These are phyloP conservation scores for Toxonevra muliebris DNA, from an alignment of 2,888 invertebrate genomes.

Conservation along the genomic window DNA sequence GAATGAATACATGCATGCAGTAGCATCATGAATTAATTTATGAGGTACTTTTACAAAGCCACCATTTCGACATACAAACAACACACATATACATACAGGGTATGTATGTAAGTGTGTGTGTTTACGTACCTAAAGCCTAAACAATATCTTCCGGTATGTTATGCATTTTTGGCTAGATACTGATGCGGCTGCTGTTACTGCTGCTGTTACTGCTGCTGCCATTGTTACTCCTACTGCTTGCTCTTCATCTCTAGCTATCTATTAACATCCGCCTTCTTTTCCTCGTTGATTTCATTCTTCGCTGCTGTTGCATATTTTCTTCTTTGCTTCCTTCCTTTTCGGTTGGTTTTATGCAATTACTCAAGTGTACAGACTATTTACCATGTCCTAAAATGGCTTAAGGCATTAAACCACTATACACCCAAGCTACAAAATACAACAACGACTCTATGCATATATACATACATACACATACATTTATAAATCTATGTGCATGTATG, in stretches of 20 bases:
- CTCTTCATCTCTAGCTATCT: neutral
- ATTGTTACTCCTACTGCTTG: neutral
- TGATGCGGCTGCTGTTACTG: neutral
- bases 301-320: slow-evolving; percentile 7
- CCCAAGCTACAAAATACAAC: too few relatives aligned
- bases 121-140: neutral
- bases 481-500: slow-evolving; percentile 5
- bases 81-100: neutral
- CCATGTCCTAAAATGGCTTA: slow-evolving; percentile 25
- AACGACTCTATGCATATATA: too few relatives aligned
- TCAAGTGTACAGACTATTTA: slow-evolving; percentile 27
- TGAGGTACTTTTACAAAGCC: neutral
- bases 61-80: neutral
- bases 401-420: slow-evolving; percentile 28
- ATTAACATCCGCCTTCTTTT: neutral
- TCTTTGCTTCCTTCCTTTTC: slow-evolving; percentile 4
- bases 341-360: slow-evolving; percentile 14
- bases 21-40: slow-evolving; percentile 18
- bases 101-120: too few relatives aligned
- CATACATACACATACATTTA: neutral
- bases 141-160: neutral
- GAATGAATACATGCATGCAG: slow-evolving; percentile 2
- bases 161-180: neutral
- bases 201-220: neutral
- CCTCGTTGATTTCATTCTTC: neutral